Evolutionary conservation across 2,113 vertebrate species (phyloP).

Genomic region (Mormyrus lacerda): DNA sequence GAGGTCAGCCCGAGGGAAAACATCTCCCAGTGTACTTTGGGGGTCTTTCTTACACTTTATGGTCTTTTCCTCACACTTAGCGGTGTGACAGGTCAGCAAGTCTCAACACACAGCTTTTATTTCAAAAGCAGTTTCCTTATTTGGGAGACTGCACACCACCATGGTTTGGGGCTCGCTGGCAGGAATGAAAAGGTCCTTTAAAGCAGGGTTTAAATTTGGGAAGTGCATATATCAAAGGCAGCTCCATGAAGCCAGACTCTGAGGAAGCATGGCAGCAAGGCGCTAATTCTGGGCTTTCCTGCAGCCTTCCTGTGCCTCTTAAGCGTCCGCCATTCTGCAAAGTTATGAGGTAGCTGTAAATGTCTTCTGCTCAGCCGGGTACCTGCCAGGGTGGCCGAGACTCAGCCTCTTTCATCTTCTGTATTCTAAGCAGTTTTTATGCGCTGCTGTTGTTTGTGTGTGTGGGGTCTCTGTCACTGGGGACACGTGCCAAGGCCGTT

Average conservation of each 20-base stretch:
- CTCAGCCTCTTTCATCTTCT: conserved; percentile 12
- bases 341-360: neutral
- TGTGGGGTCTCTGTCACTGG: neutral
- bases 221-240: neutral
- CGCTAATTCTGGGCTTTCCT: neutral
- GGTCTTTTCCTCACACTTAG: neutral
- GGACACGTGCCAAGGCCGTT: neutral
- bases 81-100: neutral
- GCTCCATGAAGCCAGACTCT: neutral
- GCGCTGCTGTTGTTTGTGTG: conserved; percentile 10
- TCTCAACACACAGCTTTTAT: neutral
- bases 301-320: neutral
- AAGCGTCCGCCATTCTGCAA: neutral
- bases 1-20: neutral
- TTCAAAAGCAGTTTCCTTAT: neutral
- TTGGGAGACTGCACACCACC: neutral
- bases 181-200: neutral
- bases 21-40: neutral
- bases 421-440: conserved; percentile 19
- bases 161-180: neutral
- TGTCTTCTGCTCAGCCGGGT: neutral
- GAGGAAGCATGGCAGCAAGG: neutral
- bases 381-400: neutral
- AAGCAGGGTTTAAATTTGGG: neutral
- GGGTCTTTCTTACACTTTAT: neutral